A percentile compares a stretch with the other conserved stretches of the same genome.
phyloP scores from a whole-genome alignment of 2,888 invertebrate genomes.

The Drosophila phalerata region DNA sequence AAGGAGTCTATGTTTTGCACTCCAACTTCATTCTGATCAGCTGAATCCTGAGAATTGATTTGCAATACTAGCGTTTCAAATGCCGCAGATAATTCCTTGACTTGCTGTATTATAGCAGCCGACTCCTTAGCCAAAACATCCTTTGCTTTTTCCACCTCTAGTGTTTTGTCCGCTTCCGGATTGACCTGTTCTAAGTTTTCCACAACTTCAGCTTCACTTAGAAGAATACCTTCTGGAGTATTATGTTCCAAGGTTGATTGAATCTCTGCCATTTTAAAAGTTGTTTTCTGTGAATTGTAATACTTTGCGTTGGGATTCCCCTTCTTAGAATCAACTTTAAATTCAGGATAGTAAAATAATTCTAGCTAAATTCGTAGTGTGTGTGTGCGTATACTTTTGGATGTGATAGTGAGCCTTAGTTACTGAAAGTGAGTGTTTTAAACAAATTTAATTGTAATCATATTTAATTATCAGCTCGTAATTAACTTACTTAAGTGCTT shows the following conservation, averaged over 20 bases:
- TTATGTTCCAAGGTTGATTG: background rate
- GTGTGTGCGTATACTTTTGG: background rate
- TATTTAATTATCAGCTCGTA: background rate
- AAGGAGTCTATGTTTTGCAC: background rate
- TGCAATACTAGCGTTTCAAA: conserved; percentile 2
- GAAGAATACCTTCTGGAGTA: background rate
- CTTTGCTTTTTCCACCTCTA: background rate
- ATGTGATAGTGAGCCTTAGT: no score
- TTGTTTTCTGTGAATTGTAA: background rate
- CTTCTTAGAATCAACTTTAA: background rate
- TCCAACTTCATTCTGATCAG: background rate
- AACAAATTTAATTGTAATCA: background rate
- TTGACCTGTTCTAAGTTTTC: background rate
- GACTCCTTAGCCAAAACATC: background rate
- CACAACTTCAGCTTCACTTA: background rate
- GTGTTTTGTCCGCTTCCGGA: background rate
- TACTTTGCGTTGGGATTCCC: background rate
- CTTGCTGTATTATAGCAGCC: background rate
- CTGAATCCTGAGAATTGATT: background rate
- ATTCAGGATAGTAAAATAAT: background rate
- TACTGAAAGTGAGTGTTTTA: no score
- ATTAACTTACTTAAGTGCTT: background rate
- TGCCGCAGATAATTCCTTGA: background rate
- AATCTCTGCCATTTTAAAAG: background rate
- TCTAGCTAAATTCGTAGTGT: background rate